phyloP scores from a whole-genome alignment of 2,113 vertebrate genomes.

The Egretta garzetta region DNA sequence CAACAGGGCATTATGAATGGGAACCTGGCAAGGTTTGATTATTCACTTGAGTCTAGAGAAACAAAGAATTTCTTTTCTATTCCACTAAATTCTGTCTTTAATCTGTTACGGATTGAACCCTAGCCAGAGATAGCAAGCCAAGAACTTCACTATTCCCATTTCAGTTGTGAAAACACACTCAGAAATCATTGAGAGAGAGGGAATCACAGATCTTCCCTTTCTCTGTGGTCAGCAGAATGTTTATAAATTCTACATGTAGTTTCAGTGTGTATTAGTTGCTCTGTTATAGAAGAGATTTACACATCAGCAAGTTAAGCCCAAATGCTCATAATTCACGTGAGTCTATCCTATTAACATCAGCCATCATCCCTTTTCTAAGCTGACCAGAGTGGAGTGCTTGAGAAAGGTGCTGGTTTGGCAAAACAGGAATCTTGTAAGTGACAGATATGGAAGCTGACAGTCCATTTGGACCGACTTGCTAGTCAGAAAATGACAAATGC shows the following conservation, averaged over 20 bases:
- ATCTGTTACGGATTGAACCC: conserved; percentile 1
- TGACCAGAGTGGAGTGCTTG: conserved; percentile 20
- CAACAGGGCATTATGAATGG: not conserved
- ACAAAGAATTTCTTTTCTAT: conserved; percentile 37
- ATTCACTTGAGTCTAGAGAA: not conserved
- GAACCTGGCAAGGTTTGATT: conserved; percentile 20
- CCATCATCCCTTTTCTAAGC: not conserved
- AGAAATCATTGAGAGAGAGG: not conserved
- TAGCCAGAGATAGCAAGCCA: conserved; percentile 9
- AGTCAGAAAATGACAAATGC: not conserved
- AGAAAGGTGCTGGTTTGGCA: conserved; percentile 15
- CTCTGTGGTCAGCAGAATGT: not conserved
- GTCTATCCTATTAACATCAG: not conserved
- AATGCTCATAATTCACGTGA: not conserved
- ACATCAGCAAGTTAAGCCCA: not conserved
- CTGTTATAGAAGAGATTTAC: not conserved
- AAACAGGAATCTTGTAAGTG: not conserved
- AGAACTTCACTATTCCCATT: conserved; percentile 36
- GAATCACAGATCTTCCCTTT: not conserved
- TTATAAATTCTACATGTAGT: not conserved
- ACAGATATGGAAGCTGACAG: not conserved
- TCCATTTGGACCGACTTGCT: not conserved
- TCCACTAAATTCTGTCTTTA: conserved; percentile 35
- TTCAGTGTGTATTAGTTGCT: not conserved
- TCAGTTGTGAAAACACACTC: conserved; percentile 35